Evolutionary conservation across 1,140 invertebrate genomes (phyloP).

Genomic region (Lerema accius): DNA sequence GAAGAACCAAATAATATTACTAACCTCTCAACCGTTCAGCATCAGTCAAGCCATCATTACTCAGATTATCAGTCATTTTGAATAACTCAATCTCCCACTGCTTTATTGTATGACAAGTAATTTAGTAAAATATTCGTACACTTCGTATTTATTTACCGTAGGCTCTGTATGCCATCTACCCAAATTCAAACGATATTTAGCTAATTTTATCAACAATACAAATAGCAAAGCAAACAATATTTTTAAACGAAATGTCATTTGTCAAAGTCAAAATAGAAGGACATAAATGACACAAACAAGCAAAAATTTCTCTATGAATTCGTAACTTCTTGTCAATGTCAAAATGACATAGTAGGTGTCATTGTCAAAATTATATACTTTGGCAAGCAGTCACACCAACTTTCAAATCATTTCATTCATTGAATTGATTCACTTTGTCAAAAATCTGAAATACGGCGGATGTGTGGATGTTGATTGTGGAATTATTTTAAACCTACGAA

Average conservation of each 20-base stretch:
- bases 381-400: neutral
- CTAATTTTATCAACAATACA: too few relatives aligned
- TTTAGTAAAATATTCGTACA: neutral
- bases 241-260: too few relatives aligned
- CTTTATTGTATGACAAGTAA: neutral
- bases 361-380: neutral
- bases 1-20: too few relatives aligned
- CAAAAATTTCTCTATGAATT: too few relatives aligned
- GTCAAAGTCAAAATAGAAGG: too few relatives aligned
- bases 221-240: too few relatives aligned
- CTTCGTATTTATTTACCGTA: neutral
- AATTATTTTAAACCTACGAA: conserved; percentile 45
- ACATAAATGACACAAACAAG: too few relatives aligned
- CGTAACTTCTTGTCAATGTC: too few relatives aligned
- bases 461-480: conserved; percentile 52
- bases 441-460: conserved; percentile 7
- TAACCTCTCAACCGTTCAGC: conserved; percentile 71
- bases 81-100: neutral
- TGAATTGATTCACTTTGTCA: conserved; percentile 6
- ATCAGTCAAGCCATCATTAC: conserved; percentile 67
- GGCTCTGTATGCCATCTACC: too few relatives aligned
- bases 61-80: conserved; percentile 67
- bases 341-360: too few relatives aligned
- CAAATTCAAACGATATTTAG: too few relatives aligned
- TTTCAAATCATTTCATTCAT: neutral